Percentiles rank a stretch among this genome's conserved stretches.
Evolutionary conservation across 2,113 vertebrate genomes (phyloP).

Genomic region (Excalfactoria chinensis): DNA sequence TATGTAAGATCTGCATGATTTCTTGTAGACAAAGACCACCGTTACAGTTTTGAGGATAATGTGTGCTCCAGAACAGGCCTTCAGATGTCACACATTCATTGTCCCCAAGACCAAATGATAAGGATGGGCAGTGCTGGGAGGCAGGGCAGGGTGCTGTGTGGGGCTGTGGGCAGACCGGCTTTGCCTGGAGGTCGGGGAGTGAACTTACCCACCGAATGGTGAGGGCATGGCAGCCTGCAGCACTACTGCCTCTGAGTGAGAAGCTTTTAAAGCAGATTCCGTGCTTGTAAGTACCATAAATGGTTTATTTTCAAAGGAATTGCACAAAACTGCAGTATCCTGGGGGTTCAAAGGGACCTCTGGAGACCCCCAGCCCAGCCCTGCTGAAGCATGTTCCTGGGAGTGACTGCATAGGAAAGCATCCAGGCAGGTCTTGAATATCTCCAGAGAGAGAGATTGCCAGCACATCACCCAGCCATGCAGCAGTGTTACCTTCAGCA

Average conservation of each 20-base stretch:
- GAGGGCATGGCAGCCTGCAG: not conserved
- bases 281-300: not conserved
- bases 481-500: not conserved
- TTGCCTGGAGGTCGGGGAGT: too few relatives aligned
- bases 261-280: not conserved
- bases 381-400: too few relatives aligned
- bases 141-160: too few relatives aligned
- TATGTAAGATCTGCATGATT: not conserved
- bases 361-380: too few relatives aligned
- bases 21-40: not conserved
- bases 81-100: rapidly evolving
- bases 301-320: not conserved
- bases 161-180: too few relatives aligned
- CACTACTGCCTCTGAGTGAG: not conserved
- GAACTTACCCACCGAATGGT: too few relatives aligned
- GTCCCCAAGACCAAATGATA: not conserved
- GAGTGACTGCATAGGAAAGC: too few relatives aligned
- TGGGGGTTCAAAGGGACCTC: too few relatives aligned
- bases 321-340: too few relatives aligned
- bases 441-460: too few relatives aligned
- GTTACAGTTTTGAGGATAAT: not conserved
- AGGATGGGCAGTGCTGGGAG: not conserved
- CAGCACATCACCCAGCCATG: not conserved
- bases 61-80: not conserved
- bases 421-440: too few relatives aligned